phyloP scores from a whole-genome alignment of 2,888 invertebrate species.

The Erebia epiphron region DNA sequence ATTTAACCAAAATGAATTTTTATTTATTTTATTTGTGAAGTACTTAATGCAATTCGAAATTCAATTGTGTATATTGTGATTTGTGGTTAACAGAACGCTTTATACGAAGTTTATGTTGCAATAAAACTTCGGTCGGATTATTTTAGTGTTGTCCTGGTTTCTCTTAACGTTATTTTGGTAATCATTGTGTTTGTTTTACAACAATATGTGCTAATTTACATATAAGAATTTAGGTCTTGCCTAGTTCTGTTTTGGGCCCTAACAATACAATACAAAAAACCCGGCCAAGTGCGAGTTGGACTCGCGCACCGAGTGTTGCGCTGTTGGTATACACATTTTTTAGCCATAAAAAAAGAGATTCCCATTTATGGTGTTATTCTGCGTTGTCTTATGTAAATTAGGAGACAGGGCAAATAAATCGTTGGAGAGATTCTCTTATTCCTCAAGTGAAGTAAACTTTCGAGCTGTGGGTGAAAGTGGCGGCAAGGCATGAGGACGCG shows the following conservation, averaged over 20 bases:
- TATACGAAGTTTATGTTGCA: slow-evolving; percentile 58
- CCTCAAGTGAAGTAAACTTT: slow-evolving; percentile 34
- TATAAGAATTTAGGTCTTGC: slow-evolving; percentile 18
- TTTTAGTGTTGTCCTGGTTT: slow-evolving; percentile 58
- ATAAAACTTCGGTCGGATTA: slow-evolving; percentile 59
- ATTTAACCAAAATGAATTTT: slow-evolving; percentile 14
- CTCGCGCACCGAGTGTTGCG: too few species aligned
- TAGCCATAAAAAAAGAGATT: background rate
- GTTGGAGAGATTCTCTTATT: slow-evolving; percentile 15
- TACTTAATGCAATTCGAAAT: slow-evolving; percentile 49
- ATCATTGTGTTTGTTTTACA: slow-evolving; percentile 50
- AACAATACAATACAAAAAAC: background rate
- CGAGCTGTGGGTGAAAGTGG: slow-evolving; percentile 48
- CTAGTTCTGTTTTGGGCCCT: slow-evolving; percentile 5
- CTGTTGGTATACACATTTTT: background rate
- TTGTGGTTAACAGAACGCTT: slow-evolving; percentile 54
- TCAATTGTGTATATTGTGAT: slow-evolving; percentile 52
- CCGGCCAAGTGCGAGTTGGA: too few species aligned
- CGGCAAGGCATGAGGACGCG: slow-evolving; percentile 44
- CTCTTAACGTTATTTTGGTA: slow-evolving; percentile 50
- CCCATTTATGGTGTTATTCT: slow-evolving; percentile 7
- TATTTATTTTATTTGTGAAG: slow-evolving; percentile 39
- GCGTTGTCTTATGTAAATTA: slow-evolving; percentile 17
- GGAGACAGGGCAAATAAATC: slow-evolving; percentile 19
- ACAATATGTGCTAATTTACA: slow-evolving; percentile 45